phyloP scores from a whole-genome alignment of 2,113 vertebrate genomes.

The Phylloscopus trochiloides region DNA sequence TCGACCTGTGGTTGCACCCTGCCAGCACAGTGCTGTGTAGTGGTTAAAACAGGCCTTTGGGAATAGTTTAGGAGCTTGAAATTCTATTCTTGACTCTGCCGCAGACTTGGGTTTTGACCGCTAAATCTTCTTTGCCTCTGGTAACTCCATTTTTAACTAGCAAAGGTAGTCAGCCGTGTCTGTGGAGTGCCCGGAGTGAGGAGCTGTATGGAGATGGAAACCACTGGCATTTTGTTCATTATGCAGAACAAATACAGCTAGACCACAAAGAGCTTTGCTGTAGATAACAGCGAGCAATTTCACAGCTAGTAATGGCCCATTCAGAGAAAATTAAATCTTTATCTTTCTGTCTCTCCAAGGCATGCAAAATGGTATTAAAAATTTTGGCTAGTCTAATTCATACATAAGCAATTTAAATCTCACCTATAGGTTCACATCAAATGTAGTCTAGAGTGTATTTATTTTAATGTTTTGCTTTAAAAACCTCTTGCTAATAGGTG shows the following conservation, averaged over 20 bases:
- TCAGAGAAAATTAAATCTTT: slow-evolving; percentile 38
- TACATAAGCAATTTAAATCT: not conserved
- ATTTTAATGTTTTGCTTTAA: not conserved
- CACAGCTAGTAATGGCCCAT: slow-evolving; percentile 23
- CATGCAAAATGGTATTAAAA: slow-evolving; percentile 19
- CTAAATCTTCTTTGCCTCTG: slow-evolving; percentile 56
- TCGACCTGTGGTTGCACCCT: slow-evolving; percentile 24
- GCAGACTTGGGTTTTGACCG: slow-evolving; percentile 35
- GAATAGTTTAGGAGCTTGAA: slow-evolving; percentile 3
- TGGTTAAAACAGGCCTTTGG: slow-evolving; percentile 37
- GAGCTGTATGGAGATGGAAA: slow-evolving; percentile 42
- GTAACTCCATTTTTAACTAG: slow-evolving; percentile 44
- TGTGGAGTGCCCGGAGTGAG: slow-evolving; percentile 2
- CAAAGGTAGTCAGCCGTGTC: not conserved
- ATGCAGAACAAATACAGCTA: slow-evolving; percentile 56
- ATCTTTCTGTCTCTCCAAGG: slow-evolving; percentile 31
- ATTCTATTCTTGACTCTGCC: slow-evolving; percentile 49
- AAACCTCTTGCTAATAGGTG: not conserved
- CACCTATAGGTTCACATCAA: not conserved
- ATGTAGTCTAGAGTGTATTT: not conserved
- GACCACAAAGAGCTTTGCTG: slow-evolving; percentile 46
- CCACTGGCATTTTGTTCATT: slow-evolving; percentile 60
- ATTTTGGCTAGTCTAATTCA: not conserved
- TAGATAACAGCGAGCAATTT: slow-evolving; percentile 43
- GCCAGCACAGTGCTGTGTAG: not conserved